Evolutionary conservation across 2,888 invertebrate genomes (phyloP).

Genomic region (Xestia rhomboidea): DNA sequence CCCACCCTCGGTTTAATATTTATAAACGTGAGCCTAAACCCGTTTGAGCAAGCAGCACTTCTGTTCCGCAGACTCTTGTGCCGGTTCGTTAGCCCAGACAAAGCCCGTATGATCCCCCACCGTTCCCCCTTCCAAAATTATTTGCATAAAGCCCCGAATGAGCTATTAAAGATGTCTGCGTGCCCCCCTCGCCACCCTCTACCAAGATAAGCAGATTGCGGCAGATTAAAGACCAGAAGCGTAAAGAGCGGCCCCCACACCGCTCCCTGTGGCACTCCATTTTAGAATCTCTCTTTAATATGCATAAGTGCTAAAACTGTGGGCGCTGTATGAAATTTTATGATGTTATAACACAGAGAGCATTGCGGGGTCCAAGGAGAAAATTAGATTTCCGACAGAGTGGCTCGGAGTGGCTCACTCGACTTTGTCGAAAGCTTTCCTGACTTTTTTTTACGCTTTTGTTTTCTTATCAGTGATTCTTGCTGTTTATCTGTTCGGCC

Average conservation of each 20-base stretch:
- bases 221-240: conserved; percentile 90
- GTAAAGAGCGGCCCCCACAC: conserved; percentile 82
- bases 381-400: conserved; percentile 89
- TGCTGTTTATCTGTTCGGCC: conserved; percentile 85
- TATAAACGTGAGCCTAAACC: conserved; percentile 84
- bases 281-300: conserved; percentile 82
- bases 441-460: conserved; percentile 76
- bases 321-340: conserved; percentile 82
- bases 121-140: conserved; percentile 84
- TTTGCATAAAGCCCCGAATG: conserved; percentile 90
- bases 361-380: conserved; percentile 84
- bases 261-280: conserved; percentile 79
- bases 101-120: conserved; percentile 89
- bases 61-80: conserved; percentile 88
- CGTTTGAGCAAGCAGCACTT: conserved; percentile 87
- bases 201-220: conserved; percentile 89
- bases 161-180: conserved; percentile 90
- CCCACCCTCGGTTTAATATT: conserved; percentile 84
- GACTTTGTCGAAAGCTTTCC: conserved; percentile 87
- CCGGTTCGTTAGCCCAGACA: conserved; percentile 90
- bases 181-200: conserved; percentile 80
- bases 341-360: conserved; percentile 82
- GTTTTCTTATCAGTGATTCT: conserved; percentile 83
- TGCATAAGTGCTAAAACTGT: conserved; percentile 85
- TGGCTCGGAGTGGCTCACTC: conserved; percentile 84